phyloP scores from a whole-genome alignment of 53 echinoderm and acorn worm species.

The Mesocentrotus franciscanus region DNA sequence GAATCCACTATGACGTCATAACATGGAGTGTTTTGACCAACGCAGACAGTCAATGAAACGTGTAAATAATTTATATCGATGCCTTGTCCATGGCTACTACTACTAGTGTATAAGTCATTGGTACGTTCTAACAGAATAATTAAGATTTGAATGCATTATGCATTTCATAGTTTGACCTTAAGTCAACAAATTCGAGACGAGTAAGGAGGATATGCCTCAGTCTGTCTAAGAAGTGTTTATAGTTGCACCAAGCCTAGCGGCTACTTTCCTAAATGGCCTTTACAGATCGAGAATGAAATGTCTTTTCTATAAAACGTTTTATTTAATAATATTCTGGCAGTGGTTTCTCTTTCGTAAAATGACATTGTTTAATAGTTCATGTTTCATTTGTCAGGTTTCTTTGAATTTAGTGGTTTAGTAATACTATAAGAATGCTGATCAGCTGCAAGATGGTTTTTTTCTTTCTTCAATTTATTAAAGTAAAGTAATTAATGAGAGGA shows the following conservation, averaged over 20 bases:
- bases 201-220: background rate
- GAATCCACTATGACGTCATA: background rate
- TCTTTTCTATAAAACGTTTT: too few relatives aligned
- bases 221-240: background rate
- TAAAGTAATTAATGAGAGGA: too few relatives aligned
- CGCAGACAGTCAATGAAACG: background rate
- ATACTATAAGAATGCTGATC: too few relatives aligned
- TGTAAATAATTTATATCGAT: background rate
- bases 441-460: too few relatives aligned
- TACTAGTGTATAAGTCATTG: background rate
- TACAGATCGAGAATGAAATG: background rate
- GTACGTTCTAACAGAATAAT: background rate
- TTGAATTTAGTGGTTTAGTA: too few relatives aligned
- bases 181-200: conserved; percentile 11
- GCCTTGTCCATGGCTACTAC: background rate
- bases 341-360: too few relatives aligned
- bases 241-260: background rate
- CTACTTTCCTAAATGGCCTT: background rate
- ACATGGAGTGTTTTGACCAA: background rate
- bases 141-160: background rate
- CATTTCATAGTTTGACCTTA: background rate
- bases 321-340: too few relatives aligned
- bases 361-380: too few relatives aligned
- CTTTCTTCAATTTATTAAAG: too few relatives aligned
- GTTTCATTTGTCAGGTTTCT: too few relatives aligned